Base-by-base conservation (phyloP, 2,888 invertebrate genomes). In the Coleophora flavipennella region DNA sequence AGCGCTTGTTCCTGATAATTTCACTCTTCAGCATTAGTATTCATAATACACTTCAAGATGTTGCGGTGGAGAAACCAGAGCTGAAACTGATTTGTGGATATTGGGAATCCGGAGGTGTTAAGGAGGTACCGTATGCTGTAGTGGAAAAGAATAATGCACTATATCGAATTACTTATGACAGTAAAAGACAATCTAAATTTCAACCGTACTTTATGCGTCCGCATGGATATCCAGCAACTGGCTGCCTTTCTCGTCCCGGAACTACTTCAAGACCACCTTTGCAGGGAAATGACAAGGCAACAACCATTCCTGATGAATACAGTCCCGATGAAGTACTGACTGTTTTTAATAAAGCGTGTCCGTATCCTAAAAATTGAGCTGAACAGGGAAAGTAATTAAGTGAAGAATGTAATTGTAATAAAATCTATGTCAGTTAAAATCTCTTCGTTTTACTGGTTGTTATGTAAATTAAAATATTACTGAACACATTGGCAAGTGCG, bases 81-180 rank as follows among this genome's bases (percentile, higher is more conserved):
- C 29, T 4, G 29, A 10, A 29, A 29, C 29, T 29, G 1, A 11
- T 1, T 10, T 29, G 29, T 10, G 49, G 45, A 20, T 20, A 20
- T 20, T 3, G 3, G 3, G 6, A 20, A 6, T 20, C 3, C 6
- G 20, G 20, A 20, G 20, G 20, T 4, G 20, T 4, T 1, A 56
- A 51, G 0, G 63, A 69, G 31, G 48, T 55, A 0, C 70, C 70
- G 1, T 70, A 68, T 0, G 61, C 67, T 0, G 45, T 73, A 2
- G 57, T 71, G 26, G 59, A 49, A 36, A 69, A 61, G 60, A 53
- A 56, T 4, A 51, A 55, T 25, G 46, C 58, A 35, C 35, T 60
- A 1, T 55, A 56, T n/a, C 57, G 55, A 35, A 40, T 64, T n/a
- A 60, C 61, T 1, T 63, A 62, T 61, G 47, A 51, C 37, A 39